These are phyloP conservation scores for Athripsodes cinereus DNA, from an alignment of 2,888 invertebrate species.

Conservation along the genomic window DNA sequence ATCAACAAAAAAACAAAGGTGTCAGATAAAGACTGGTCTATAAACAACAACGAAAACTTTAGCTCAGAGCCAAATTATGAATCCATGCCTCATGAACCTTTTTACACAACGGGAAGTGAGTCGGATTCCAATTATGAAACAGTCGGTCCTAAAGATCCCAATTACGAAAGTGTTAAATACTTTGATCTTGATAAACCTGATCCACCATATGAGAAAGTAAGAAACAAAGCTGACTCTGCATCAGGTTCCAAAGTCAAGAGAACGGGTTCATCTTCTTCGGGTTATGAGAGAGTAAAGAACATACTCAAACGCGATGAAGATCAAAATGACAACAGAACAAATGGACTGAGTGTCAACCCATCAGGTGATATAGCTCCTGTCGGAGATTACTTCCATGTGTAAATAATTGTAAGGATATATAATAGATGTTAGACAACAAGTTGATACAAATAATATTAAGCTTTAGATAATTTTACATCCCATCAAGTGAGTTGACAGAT, in stretches of 20 bases:
- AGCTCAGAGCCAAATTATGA: slow-evolving; percentile 70
- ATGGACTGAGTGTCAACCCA: slow-evolving; percentile 19
- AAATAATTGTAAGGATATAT: slow-evolving; percentile 17
- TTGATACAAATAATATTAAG: background rate
- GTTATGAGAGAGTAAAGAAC: slow-evolving; percentile 36
- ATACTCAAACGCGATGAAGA: slow-evolving; percentile 23
- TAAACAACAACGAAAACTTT: slow-evolving; percentile 47
- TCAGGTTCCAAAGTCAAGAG: slow-evolving; percentile 27
- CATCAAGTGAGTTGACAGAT: too few relatives aligned
- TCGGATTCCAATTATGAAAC: slow-evolving; percentile 68
- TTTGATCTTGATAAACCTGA: slow-evolving; percentile 53
- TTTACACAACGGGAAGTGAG: slow-evolving; percentile 66
- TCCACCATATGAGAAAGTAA: slow-evolving; percentile 63
- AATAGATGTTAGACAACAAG: background rate
- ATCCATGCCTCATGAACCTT: slow-evolving; percentile 59
- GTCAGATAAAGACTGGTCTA: slow-evolving; percentile 50
- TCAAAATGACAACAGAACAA: slow-evolving; percentile 25
- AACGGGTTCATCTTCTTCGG: slow-evolving; percentile 20
- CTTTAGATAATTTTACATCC: background rate
- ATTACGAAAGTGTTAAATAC: slow-evolving; percentile 78
- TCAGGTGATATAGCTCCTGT: slow-evolving; percentile 34
- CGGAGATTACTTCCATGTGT: slow-evolving; percentile 43
- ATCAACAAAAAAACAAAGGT: slow-evolving; percentile 46
- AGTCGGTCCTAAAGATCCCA: slow-evolving; percentile 64
- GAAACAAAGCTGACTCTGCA: slow-evolving; percentile 33